Evolutionary conservation across 2,797 vertebrate species (phyloP).

Genomic region (Eremophila alpestris): DNA sequence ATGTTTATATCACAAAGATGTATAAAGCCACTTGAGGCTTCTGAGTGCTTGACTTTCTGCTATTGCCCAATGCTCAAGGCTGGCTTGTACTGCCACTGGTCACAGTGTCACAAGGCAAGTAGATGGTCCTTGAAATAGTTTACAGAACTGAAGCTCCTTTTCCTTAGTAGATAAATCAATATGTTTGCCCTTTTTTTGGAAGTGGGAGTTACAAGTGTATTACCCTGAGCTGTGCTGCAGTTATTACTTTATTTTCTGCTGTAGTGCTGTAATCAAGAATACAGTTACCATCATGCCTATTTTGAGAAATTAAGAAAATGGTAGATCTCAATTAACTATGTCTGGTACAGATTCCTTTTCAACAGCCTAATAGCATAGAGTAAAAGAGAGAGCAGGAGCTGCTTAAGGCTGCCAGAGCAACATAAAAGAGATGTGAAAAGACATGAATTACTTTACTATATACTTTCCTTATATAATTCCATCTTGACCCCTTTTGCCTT

Average conservation of each 20-base stretch:
- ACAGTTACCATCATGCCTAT: background rate
- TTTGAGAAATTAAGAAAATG: background rate
- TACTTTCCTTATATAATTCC: background rate
- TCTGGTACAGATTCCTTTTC: background rate
- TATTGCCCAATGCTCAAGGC: background rate
- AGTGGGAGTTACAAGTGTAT: background rate
- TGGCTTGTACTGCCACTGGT: background rate
- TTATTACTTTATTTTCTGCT: background rate
- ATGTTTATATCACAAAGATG: background rate
- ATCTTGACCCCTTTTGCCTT: background rate
- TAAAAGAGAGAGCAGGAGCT: background rate
- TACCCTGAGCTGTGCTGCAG: background rate
- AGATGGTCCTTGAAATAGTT: background rate
- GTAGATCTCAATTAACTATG: background rate
- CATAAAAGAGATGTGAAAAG: background rate
- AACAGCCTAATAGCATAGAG: background rate
- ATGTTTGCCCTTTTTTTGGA: background rate
- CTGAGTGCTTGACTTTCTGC: background rate
- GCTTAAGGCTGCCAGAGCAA: background rate
- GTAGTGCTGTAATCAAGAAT: background rate
- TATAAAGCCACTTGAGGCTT: background rate
- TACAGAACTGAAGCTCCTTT: background rate
- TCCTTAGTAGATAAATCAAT: background rate
- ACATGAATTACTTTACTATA: background rate
- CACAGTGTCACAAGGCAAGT: background rate